Evolutionary conservation across 2,113 vertebrate species (phyloP).

Genomic region (Alethe diademata): DNA sequence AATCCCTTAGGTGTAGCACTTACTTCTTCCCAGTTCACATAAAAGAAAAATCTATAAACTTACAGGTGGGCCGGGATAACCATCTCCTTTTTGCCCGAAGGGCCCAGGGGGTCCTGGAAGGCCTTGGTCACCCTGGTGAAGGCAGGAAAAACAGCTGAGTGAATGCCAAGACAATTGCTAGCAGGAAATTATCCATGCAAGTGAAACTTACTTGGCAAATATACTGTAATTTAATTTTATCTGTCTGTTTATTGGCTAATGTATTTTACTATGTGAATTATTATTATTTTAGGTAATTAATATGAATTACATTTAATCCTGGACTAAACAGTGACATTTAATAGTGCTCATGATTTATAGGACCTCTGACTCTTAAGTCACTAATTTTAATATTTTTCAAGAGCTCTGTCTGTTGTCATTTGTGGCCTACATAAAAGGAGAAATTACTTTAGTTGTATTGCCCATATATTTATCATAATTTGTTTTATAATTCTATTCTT

Average conservation of each 20-base stretch:
- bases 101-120: conserved; percentile 78
- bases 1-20: background rate
- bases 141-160: background rate
- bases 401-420: background rate
- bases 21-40: background rate
- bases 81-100: conserved; percentile 86
- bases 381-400: background rate
- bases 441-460: background rate
- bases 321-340: background rate
- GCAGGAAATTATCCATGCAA: background rate
- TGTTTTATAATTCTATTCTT: background rate
- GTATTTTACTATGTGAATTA: background rate
- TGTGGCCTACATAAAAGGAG: background rate
- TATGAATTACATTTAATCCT: background rate
- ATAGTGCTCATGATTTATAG: background rate
- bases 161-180: background rate
- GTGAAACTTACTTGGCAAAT: background rate
- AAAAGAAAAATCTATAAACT: conserved; percentile 45
- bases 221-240: background rate
- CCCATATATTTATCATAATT: background rate
- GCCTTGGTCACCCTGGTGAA: conserved; percentile 84
- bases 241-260: background rate
- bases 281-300: background rate
- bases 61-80: conserved; percentile 82
- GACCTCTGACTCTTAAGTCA: background rate